These are phyloP conservation scores for Bombus pyrosoma DNA, from an alignment of 1,140 invertebrate genomes.

Conservation along the genomic window DNA sequence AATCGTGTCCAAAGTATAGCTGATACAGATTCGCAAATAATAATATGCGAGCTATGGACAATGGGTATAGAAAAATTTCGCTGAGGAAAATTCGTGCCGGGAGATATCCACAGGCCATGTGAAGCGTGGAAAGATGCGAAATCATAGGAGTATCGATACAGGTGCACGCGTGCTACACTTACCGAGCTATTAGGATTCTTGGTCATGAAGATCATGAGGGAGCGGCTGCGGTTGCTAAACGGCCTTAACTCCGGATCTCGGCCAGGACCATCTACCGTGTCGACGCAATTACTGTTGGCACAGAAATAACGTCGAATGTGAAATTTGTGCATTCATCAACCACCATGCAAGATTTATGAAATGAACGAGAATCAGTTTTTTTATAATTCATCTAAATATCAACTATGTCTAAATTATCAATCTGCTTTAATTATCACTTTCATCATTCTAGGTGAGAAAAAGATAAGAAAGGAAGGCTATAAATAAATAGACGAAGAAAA, in stretches of 20 bases:
- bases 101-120: background rate
- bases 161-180: conserved; percentile 56
- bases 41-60: background rate
- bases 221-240: conserved; percentile 81
- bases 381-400: background rate
- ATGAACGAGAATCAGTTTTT: background rate
- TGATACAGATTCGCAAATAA: background rate
- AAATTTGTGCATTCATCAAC: conserved; percentile 7
- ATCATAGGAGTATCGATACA: background rate
- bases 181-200: conserved; percentile 81
- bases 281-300: conserved; percentile 74
- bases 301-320: conserved; percentile 64
- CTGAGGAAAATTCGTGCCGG: too few relatives aligned
- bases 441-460: background rate
- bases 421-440: background rate
- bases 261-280: conserved; percentile 81
- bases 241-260: conserved; percentile 82
- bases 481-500: conserved; percentile 45
- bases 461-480: background rate
- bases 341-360: background rate
- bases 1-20: conserved; percentile 5
- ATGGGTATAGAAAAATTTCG: background rate
- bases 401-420: background rate
- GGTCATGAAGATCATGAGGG: conserved; percentile 80
- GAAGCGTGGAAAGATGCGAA: background rate